Evolutionary conservation across 2,888 invertebrate species (phyloP).

Genomic region (Anthophora plumipes): DNA sequence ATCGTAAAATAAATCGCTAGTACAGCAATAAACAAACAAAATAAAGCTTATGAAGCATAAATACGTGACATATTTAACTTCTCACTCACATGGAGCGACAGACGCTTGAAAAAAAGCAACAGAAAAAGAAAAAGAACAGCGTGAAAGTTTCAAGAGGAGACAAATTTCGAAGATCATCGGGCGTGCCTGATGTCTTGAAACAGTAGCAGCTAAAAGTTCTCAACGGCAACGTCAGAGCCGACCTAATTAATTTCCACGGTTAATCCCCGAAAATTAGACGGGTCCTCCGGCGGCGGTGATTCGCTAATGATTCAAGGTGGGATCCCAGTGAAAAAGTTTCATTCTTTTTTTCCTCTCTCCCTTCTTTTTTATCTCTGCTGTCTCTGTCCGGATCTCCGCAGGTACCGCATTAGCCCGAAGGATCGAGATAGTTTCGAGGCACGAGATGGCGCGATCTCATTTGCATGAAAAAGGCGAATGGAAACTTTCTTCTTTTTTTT

Average conservation of each 20-base stretch:
- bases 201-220: constrained; percentile 17
- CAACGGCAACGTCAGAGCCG: not conserved
- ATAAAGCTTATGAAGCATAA: too few species aligned
- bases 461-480: constrained; percentile 78
- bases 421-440: constrained; percentile 72
- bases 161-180: constrained; percentile 20
- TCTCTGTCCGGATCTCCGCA: constrained; percentile 51
- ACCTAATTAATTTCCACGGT: constrained; percentile 59
- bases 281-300: constrained; percentile 56
- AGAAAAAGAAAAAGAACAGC: not conserved
- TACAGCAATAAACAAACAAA: too few species aligned
- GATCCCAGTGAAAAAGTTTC: constrained; percentile 51
- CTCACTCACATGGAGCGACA: too few species aligned
- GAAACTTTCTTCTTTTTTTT: constrained; percentile 76
- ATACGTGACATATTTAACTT: too few species aligned
- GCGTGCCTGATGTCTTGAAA: constrained; percentile 20
- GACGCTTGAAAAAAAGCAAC: too few species aligned
- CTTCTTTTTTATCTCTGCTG: constrained; percentile 51
- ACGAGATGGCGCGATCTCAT: constrained; percentile 74
- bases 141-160: not conserved
- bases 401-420: constrained; percentile 65
- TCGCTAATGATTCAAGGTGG: constrained; percentile 71
- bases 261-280: constrained; percentile 65
- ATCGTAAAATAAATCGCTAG: too few species aligned
- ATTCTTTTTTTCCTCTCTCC: constrained; percentile 36